Base-by-base conservation (phyloP, 2,113 vertebrate genomes). In the Accipiter virgatus region DNA sequence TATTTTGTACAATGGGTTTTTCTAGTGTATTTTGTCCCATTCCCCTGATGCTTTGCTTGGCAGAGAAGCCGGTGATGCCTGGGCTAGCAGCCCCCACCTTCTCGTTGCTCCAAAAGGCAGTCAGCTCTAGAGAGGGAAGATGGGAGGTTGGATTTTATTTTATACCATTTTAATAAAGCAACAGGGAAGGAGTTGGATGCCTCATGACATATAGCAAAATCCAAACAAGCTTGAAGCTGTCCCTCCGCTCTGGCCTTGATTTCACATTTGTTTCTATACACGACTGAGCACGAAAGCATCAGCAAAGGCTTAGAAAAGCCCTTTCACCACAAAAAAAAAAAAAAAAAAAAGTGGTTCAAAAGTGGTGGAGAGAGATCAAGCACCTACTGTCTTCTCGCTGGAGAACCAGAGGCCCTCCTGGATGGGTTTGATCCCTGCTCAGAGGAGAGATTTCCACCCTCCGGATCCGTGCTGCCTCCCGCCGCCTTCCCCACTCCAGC, bases 71-170 rank as follows among this genome's bases (percentile, higher is more conserved):
- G 11, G 66, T 13, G 50, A 34, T 88, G 58, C 82, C 61, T 95
- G 81, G 72, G 77, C 86, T 48, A 48, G 62, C 81, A 89, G 52
- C 89, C 47, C 65, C 84, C 50, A 43, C 59, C 45, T 87, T 79
- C 81, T 38, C 7, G 23, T 61, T 31, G 48, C 67, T 92, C 85
- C 75, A 61, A 71, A 85, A 71, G 42, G 29, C 72, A 88, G 36
- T 22, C 89, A 82, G 90, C 52, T 82, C 43, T 19, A 25, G 52
- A 91, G 93, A 53, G 86, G 83, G 77, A 43, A 48, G 89, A 89
- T 4, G 40, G 68, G 73, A 91, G 42, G 48, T 27, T 11, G 66
- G 48, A 48, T 82, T 95, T 92, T 79, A 52, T 85, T 91, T 59
- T 42, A 23, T 67, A 55, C 27, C 75, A 22, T 55, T 93, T 95